These are phyloP conservation scores for Caenorhabditis latens DNA, from an alignment of 1,140 invertebrate genomes.

Conservation along the genomic window DNA sequence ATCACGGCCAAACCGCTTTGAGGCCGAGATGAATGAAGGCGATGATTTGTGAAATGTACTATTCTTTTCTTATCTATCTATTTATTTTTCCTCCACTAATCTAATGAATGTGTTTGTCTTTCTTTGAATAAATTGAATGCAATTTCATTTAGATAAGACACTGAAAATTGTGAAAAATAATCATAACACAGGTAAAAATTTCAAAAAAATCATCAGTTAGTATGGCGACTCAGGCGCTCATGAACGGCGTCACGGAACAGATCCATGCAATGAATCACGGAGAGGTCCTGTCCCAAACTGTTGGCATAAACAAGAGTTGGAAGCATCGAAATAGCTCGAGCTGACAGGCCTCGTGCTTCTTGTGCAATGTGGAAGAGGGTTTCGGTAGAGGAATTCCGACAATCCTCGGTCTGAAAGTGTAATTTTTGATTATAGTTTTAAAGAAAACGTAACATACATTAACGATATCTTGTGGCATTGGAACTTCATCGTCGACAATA, in stretches of 20 bases:
- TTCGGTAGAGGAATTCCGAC: not conserved
- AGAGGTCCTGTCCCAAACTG: not conserved
- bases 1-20: not conserved
- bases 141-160: too few species aligned
- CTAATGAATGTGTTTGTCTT: too few species aligned
- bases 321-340: slow-evolving; percentile 61
- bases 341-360: slow-evolving; percentile 42
- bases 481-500: not conserved
- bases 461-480: not conserved
- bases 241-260: slow-evolving; percentile 27
- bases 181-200: too few species aligned
- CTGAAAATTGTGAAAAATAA: too few species aligned
- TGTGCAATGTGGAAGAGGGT: not conserved
- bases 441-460: not conserved
- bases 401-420: not conserved
- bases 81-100: too few species aligned
- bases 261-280: not conserved
- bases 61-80: too few species aligned
- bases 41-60: too few species aligned
- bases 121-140: too few species aligned
- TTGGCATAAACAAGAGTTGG: slow-evolving; percentile 55
- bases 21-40: too few species aligned
- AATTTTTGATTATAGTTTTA: not conserved
- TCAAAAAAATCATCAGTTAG: too few species aligned
- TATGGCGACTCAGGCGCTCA: slow-evolving; percentile 5